These are phyloP conservation scores for Thalpophila matura DNA, from an alignment of 2,888 invertebrate species.

Conservation along the genomic window DNA sequence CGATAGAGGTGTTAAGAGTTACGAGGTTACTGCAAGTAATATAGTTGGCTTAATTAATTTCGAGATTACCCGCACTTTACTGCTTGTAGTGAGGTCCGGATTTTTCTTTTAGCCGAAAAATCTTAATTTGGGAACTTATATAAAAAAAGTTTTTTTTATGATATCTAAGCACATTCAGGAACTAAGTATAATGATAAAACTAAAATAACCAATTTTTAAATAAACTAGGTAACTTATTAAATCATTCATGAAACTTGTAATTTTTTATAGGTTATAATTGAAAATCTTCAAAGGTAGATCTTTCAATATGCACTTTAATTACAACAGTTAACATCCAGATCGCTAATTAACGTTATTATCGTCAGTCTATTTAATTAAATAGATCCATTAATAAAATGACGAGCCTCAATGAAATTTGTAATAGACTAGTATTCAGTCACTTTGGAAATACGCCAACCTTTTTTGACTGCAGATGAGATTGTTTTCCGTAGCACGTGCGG, in stretches of 20 bases:
- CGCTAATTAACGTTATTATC: too few species aligned
- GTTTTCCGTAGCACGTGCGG: not conserved
- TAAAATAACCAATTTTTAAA: too few species aligned
- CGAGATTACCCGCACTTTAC: slow-evolving; percentile 68
- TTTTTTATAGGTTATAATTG: too few species aligned
- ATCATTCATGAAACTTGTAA: too few species aligned
- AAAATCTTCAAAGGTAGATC: too few species aligned
- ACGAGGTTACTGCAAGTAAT: slow-evolving; percentile 66
- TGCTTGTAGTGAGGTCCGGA: slow-evolving; percentile 24
- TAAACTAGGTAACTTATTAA: too few species aligned
- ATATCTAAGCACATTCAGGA: too few species aligned
- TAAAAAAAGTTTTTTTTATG: not conserved
- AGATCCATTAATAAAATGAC: not conserved
- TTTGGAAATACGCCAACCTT: slow-evolving; percentile 42
- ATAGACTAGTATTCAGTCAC: not conserved
- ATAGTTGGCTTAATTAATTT: slow-evolving; percentile 77
- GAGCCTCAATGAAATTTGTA: slow-evolving; percentile 7
- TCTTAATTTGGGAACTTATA: not conserved
- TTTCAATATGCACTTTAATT: too few species aligned
- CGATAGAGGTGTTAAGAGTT: slow-evolving; percentile 59
- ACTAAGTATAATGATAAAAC: too few species aligned
- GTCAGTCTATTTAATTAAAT: not conserved
- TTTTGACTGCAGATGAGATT: slow-evolving; percentile 14
- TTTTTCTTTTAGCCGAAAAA: not conserved
- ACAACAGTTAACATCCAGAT: too few species aligned